Percentiles rank a stretch among this genome's conserved stretches.
phyloP scores from a whole-genome alignment of 1,140 invertebrate species.

The Aleiodes sp. region DNA sequence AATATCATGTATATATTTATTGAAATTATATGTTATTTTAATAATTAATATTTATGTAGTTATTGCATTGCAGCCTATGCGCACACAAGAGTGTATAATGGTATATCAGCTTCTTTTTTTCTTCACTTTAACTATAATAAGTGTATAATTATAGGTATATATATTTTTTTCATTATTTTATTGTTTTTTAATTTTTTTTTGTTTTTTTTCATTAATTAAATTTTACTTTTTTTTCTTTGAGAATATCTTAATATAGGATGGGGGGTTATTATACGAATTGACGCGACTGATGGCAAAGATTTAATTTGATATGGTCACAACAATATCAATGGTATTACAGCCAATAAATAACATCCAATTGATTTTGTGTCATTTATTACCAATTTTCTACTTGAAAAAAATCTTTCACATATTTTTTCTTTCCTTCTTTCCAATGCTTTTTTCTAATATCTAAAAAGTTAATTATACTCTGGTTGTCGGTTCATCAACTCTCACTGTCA shows the following conservation, averaged over 20 bases:
- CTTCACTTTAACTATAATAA: slow-evolving; percentile 6
- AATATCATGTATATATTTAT: slow-evolving; percentile 48
- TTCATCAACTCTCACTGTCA: no score
- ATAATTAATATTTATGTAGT: slow-evolving; percentile 44
- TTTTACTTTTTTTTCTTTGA: no score
- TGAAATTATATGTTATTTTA: slow-evolving; percentile 16
- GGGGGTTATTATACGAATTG: slow-evolving; percentile 48
- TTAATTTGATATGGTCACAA: slow-evolving; percentile 52
- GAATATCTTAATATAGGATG: slow-evolving; percentile 57
- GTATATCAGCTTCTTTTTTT: slow-evolving; percentile 12
- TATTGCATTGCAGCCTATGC: slow-evolving; percentile 65
- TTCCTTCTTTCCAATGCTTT: neutral
- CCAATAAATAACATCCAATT: slow-evolving; percentile 41
- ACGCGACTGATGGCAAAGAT: slow-evolving; percentile 50
- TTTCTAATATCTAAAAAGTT: slow-evolving; percentile 20
- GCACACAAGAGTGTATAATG: slow-evolving; percentile 58
- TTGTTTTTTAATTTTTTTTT: slow-evolving; percentile 43
- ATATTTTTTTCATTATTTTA: slow-evolving; percentile 55
- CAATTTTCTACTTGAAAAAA: no score
- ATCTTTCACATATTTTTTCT: slow-evolving; percentile 23
- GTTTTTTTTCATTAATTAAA: neutral
- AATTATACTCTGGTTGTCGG: slow-evolving; percentile 20
- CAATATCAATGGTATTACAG: slow-evolving; percentile 36
- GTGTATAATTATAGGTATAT: slow-evolving; percentile 34
- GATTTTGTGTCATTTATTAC: slow-evolving; percentile 41